Percentiles rank a stretch among this genome's conserved stretches.
Evolutionary conservation across 2,113 vertebrate species (phyloP).

Genomic region (Channa argus): DNA sequence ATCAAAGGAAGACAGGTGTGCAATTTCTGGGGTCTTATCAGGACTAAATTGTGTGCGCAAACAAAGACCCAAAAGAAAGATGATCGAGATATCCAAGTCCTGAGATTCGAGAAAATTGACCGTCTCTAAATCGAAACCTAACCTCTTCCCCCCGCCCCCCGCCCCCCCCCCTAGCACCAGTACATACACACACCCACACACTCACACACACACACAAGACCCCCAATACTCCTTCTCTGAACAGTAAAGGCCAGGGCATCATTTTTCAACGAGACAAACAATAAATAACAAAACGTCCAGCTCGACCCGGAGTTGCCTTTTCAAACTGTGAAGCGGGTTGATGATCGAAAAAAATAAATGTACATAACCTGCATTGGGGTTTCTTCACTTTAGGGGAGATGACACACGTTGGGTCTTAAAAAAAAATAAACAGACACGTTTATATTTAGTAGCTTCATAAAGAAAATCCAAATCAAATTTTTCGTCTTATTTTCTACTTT

Average conservation of each 20-base stretch:
- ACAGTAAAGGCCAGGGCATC: slow-evolving; percentile 49
- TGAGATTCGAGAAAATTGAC: slow-evolving; percentile 73
- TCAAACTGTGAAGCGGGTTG: slow-evolving; percentile 4
- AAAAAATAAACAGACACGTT: background rate
- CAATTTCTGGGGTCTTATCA: slow-evolving; percentile 8
- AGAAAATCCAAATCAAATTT: background rate
- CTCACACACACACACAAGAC: background rate
- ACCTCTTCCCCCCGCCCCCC: background rate
- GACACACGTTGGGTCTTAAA: background rate
- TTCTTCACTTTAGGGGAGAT: background rate
- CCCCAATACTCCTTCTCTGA: slow-evolving; percentile 13
- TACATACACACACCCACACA: background rate
- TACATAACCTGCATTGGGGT: slow-evolving; percentile 13
- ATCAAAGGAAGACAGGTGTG: background rate
- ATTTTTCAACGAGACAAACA: slow-evolving; percentile 64
- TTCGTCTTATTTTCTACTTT: background rate
- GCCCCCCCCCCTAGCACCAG: background rate
- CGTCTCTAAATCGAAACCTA: slow-evolving; percentile 59
- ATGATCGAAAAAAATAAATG: slow-evolving; percentile 14
- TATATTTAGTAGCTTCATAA: background rate
- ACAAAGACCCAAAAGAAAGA: background rate
- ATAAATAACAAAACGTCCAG: slow-evolving; percentile 49
- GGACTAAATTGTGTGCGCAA: too few species aligned
- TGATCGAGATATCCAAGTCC: slow-evolving; percentile 64
- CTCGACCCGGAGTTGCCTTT: slow-evolving; percentile 43